Conservation (phyloP, 1,140 invertebrate genomes). For the Dysdera silvatica region DNA sequence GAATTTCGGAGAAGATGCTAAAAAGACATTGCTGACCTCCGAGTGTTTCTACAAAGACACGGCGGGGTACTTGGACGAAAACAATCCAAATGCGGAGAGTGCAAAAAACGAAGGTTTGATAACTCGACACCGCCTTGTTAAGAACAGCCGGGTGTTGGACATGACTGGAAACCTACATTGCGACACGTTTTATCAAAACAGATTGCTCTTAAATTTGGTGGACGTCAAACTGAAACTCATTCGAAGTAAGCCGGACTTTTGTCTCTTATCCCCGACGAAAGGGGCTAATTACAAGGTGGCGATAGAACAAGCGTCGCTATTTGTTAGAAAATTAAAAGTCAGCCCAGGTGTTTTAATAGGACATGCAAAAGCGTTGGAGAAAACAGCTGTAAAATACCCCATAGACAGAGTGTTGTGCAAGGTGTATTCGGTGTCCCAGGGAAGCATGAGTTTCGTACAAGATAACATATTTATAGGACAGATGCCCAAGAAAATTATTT, state of each 20-base stretch:
- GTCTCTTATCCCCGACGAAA: not conserved
- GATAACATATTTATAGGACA: conserved; percentile 11
- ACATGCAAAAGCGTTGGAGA: conserved; percentile 4
- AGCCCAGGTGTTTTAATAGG: not conserved
- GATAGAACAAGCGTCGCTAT: not conserved
- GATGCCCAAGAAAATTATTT: not conserved
- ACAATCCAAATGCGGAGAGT: not conserved
- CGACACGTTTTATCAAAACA: conserved; percentile 2
- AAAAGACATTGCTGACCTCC: not conserved
- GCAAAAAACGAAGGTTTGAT: not conserved
- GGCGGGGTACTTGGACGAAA: not conserved
- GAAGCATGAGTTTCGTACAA: conserved; percentile 6
- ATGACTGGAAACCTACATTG: not conserved
- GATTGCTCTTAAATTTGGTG: not conserved
- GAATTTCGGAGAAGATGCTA: not conserved
- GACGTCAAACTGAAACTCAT: conserved; percentile 11
- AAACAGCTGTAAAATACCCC: conserved; percentile 5
- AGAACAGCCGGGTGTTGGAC: not conserved
- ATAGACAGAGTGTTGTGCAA: not conserved
- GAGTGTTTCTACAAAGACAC: conserved; percentile 9
- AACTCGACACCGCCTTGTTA: not conserved
- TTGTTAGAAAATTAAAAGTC: not conserved
- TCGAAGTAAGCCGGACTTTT: conserved; percentile 10
- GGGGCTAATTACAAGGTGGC: not conserved
- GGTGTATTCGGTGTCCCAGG: conserved; percentile 1